These are phyloP conservation scores for Drosophila paranaensis DNA, from an alignment of 2,888 invertebrate species.

Conservation along the genomic window DNA sequence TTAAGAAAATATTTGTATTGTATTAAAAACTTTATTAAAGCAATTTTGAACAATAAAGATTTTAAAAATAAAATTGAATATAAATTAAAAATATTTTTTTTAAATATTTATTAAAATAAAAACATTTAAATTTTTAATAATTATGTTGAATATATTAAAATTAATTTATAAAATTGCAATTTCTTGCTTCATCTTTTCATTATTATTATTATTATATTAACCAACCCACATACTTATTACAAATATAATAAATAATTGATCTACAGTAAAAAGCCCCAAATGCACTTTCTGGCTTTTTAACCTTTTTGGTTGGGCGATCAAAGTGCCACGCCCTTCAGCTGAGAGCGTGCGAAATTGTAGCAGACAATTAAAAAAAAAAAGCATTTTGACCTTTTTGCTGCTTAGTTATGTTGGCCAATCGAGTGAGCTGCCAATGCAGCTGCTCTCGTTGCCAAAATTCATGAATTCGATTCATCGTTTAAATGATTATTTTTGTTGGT, in stretches of 20 bases:
- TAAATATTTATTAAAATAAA: no score
- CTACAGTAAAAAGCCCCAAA: constrained; percentile 4
- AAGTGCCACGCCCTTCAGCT: constrained; percentile 30
- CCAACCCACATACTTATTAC: neutral
- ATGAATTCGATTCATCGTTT: constrained; percentile 9
- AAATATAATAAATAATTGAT: constrained; percentile 1
- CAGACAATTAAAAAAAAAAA: constrained; percentile 5
- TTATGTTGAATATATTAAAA: no score
- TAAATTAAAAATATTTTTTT: no score
- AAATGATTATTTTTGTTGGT: constrained; percentile 37
- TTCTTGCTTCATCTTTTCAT: neutral
- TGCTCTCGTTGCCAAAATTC: constrained; percentile 26
- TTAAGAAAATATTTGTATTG: no score
- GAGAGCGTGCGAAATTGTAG: constrained; percentile 53
- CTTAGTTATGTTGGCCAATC: constrained; percentile 17
- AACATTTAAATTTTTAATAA: no score
- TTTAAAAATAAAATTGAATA: no score
- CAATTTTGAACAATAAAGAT: no score
- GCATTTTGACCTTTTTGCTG: constrained; percentile 17
- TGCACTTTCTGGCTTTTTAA: constrained; percentile 10
- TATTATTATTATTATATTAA: no score
- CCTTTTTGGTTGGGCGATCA: constrained; percentile 26
- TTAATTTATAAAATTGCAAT: no score
- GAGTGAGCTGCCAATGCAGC: constrained; percentile 37
- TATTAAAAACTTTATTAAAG: no score